Conservation (phyloP, 1,140 invertebrate species). For the Tetranychus cinnabarinus region DNA sequence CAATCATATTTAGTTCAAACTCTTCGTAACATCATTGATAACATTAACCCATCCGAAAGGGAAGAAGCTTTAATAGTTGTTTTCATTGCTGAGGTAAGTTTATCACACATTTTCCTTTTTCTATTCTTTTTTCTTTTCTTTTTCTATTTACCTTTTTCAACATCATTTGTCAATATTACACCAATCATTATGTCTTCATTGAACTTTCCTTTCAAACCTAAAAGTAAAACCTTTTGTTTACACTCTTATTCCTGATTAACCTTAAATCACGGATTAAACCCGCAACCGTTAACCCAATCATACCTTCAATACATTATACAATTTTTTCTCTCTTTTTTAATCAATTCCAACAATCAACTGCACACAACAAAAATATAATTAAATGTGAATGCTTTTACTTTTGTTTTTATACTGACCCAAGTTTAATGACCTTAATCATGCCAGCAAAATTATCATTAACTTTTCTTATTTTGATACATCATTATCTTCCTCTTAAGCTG, state of each 20-base stretch:
- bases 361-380: no score
- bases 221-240: not conserved
- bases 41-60: slow-evolving; percentile 46
- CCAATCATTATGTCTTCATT: no score
- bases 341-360: not conserved
- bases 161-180: no score
- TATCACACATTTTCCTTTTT: not conserved
- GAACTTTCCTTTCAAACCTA: no score
- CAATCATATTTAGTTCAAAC: slow-evolving; percentile 70
- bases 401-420: no score
- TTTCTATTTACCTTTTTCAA: not conserved
- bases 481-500: no score
- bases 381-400: no score
- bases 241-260: not conserved
- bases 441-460: no score
- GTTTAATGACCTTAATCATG: no score
- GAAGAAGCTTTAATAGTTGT: slow-evolving; percentile 65
- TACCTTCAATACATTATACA: not conserved
- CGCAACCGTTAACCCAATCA: not conserved
- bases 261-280: not conserved
- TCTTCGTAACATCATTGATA: slow-evolving; percentile 57
- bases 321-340: not conserved
- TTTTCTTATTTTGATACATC: no score
- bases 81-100: slow-evolving; percentile 52
- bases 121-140: not conserved